Conservation (phyloP, 2,797 vertebrate genomes). For the Hoplostethus mediterraneus region DNA sequence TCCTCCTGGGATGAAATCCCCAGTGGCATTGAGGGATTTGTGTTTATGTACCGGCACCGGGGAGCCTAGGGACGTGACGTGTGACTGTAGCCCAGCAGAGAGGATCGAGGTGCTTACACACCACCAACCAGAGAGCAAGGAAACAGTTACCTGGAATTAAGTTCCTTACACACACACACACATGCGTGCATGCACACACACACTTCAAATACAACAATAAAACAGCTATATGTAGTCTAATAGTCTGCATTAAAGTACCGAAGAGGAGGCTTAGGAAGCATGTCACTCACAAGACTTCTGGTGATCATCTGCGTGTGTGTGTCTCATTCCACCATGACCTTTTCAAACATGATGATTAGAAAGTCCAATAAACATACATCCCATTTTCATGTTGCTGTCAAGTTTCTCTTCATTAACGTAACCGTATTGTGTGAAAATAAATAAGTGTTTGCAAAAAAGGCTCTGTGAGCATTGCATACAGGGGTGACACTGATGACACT, state of each 20-base stretch:
- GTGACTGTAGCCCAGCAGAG: constrained; percentile 64
- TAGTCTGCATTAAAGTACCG: constrained; percentile 69
- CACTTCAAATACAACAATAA: constrained; percentile 30
- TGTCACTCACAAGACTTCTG: constrained; percentile 63
- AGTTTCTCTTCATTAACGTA: constrained; percentile 50
- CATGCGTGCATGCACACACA: constrained; percentile 2
- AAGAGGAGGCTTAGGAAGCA: constrained; percentile 65
- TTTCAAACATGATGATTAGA: constrained; percentile 73
- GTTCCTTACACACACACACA: not conserved
- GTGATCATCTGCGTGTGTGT: constrained; percentile 19
- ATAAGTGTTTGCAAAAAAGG: constrained; percentile 30
- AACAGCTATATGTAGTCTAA: constrained; percentile 40
- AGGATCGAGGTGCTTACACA: constrained; percentile 52
- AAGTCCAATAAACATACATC: constrained; percentile 65
- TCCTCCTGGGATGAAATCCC: constrained; percentile 79
- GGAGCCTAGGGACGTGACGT: constrained; percentile 74
- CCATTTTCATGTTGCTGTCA: constrained; percentile 69
- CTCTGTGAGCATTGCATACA: constrained; percentile 22
- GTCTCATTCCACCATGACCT: constrained; percentile 58
- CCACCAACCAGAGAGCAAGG: constrained; percentile 23
- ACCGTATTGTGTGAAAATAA: constrained; percentile 28
- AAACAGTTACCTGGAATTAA: constrained; percentile 5
- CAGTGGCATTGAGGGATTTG: constrained; percentile 66
- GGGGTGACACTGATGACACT: constrained; percentile 59
- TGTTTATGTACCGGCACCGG: constrained; percentile 73